Percentiles rank a stretch among this genome's conserved stretches.
These are phyloP conservation scores for Actinopyga echinites DNA, from an alignment of 53 echinoderm and acorn worm species.

Conservation along the genomic window DNA sequence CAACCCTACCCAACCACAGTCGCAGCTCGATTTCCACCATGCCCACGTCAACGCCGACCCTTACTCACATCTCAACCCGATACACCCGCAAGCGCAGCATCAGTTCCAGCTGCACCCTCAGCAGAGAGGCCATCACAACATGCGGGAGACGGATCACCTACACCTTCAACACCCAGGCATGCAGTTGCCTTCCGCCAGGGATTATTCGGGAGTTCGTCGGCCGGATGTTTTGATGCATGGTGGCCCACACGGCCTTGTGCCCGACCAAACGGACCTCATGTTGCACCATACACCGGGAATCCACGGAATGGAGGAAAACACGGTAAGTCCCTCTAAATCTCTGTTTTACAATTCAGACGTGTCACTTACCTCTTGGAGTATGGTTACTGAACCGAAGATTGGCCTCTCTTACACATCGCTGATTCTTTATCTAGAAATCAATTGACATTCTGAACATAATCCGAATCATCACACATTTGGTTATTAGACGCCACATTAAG, in stretches of 20 bases:
- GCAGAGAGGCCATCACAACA: constrained; percentile 89
- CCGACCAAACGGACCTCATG: constrained; percentile 93
- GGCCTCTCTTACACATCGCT: background rate
- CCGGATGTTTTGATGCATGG: constrained; percentile 98
- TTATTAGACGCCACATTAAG: too few relatives aligned
- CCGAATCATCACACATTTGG: background rate
- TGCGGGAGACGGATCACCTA: constrained; percentile 86
- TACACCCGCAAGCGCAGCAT: constrained; percentile 97
- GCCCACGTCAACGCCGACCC: constrained; percentile 97
- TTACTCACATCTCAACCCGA: constrained; percentile 96
- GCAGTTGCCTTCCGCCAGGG: constrained; percentile 92
- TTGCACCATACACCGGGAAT: constrained; percentile 89
- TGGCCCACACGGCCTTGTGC: constrained; percentile 91
- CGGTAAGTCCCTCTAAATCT: constrained; percentile 71
- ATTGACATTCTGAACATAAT: background rate
- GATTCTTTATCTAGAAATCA: background rate
- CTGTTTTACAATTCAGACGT: too few relatives aligned
- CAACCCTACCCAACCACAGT: constrained; percentile 99
- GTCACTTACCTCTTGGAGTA: background rate
- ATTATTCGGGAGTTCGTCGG: constrained; percentile 92
- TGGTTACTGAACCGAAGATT: background rate
- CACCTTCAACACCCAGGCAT: constrained; percentile 97
- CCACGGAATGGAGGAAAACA: constrained; percentile 90
- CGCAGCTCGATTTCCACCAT: constrained; percentile 99
- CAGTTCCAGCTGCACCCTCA: constrained; percentile 95